Base-by-base conservation (phyloP, 2,113 vertebrate species). In the Micronycteris hirsuta region DNA sequence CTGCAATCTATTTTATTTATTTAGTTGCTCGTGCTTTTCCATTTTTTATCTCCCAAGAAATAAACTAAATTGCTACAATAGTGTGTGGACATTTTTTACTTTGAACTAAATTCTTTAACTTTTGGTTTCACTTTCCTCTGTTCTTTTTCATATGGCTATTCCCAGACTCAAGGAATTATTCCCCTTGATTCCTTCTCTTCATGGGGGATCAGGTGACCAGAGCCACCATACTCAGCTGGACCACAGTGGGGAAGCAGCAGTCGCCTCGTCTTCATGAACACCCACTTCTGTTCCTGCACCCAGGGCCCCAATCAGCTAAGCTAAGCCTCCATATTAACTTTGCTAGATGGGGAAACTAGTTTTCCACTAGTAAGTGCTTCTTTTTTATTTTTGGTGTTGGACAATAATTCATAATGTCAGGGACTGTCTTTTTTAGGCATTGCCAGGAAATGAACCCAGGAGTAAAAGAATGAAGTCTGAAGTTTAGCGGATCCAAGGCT, bases 91-190 rank as follows among this genome's bases (percentile, higher is more conserved):
- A 17, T 91, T 70, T 92, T 93, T 89, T 56, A 80, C 82, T 94
- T 94, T 94, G 74, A 96, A 81, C 56, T 67, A 88, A 97, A 94
- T 47, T 77, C 88, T 68, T 96, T 96, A 52, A 93, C 81, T 96
- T 95, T 90, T 47, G 71, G 89, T 88, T 82, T 93, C 58, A 71
- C 74, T 76, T 91, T 94, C 63, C 67, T 95, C 96, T 89, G 36
- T 71, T 81, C n/a, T 70, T 82, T 68, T 74, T 28, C 49, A 63
- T 7, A 47, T 19, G 82, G 26, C 16, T 86, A 4, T 88, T 61
- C 54, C 19, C 2, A 17, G 74, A 86, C 26, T 17, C n/a, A 49
- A 65, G 61, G 12, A 89, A 65, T 74, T n/a, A 45, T 24, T 86
- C 77, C n/a, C 61, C 49, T 36, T 52, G 81, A 81, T 38, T 58